phyloP scores from a whole-genome alignment of 2,797 vertebrate species.

The Chrosomus eos region DNA sequence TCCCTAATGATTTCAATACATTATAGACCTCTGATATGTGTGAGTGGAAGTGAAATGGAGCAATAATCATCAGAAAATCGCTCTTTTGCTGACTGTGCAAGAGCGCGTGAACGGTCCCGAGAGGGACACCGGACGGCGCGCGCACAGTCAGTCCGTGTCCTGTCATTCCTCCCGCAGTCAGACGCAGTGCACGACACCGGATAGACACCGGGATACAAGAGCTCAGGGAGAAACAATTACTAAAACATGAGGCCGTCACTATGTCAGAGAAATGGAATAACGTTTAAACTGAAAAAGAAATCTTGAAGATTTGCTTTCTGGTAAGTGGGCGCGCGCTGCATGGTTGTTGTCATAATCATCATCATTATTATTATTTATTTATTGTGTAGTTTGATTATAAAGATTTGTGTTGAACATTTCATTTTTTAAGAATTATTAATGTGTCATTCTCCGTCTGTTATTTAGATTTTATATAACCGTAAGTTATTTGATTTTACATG shows the following conservation, averaged over 20 bases:
- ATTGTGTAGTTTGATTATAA: neutral
- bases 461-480: neutral
- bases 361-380: neutral
- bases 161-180: neutral
- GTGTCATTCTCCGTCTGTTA: neutral
- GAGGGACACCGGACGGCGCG: slow-evolving; percentile 8
- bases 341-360: neutral
- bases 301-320: slow-evolving; percentile 25
- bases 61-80: neutral
- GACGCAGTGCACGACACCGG: slow-evolving; percentile 1
- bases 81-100: slow-evolving; percentile 28
- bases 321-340: slow-evolving; percentile 17
- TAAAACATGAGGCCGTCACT: slow-evolving; percentile 28
- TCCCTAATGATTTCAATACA: neutral
- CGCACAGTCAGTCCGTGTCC: neutral
- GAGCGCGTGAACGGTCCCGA: slow-evolving; percentile 11
- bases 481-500: neutral
- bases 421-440: neutral
- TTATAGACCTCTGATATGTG: neutral
- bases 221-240: neutral
- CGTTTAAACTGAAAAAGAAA: slow-evolving; percentile 34
- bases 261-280: slow-evolving; percentile 12
- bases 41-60: neutral
- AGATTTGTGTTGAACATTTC: neutral
- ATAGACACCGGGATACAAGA: neutral